These are phyloP conservation scores for Ranitomeya imitator DNA, from an alignment of 2,113 vertebrate genomes.

Conservation along the genomic window DNA sequence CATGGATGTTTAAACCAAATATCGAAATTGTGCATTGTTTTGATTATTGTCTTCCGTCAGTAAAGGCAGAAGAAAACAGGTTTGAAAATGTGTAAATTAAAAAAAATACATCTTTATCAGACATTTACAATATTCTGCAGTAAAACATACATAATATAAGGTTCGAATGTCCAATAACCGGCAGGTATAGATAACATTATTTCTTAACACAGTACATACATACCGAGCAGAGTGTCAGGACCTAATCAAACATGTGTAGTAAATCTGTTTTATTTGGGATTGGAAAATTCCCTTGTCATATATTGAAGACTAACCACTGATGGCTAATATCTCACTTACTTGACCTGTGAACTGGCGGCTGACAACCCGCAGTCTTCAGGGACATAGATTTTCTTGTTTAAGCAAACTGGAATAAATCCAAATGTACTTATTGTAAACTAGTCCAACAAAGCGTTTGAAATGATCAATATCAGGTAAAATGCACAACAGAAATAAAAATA, in stretches of 20 bases:
- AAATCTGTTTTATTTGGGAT: background rate
- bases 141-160: no score
- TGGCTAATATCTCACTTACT: background rate
- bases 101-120: no score
- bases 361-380: background rate
- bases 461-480: background rate
- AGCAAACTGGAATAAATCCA: slow-evolving; percentile 9
- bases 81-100: no score
- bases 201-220: no score
- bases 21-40: no score
- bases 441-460: background rate
- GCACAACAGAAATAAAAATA: background rate
- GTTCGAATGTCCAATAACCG: no score
- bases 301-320: background rate
- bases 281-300: background rate
- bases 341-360: background rate
- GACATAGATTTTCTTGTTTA: background rate
- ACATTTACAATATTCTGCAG: no score
- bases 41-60: no score
- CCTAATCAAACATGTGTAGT: background rate
- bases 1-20: no score
- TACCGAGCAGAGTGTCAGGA: no score
- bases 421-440: background rate
- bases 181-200: no score
- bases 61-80: no score